Evolutionary conservation across 2,113 vertebrate species (phyloP), one percentile per base, ranked within the genome.

Genomic region (Gymnogyps californianus): DNA sequence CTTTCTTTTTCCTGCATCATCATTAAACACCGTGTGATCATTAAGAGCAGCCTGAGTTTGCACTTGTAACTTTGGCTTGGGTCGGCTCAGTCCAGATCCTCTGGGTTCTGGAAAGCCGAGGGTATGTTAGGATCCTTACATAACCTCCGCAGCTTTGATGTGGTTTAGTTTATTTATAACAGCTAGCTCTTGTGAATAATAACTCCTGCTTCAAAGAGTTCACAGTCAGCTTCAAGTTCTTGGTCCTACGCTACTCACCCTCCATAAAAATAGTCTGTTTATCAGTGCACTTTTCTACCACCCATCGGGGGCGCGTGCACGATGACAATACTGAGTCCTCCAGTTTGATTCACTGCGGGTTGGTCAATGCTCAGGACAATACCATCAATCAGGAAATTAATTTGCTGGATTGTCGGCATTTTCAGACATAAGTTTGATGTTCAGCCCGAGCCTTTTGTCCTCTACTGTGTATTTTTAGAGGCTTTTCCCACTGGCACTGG

Each of bases 101-200:
- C 55, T 58, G 80, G 49, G 29, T 46, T 89, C 89, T 87, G 82
- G n/a, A 96, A 95, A 93, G 64, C 51, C 72, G 83, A 58, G 67
- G 22, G 31, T 89, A 17, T 52, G 20, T 87, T 86, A 77, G 74
- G 57, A 94, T 79, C 83, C 90, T 97, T 97, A 91, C 49, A 91
- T 93, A 97, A 97, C 86, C 76, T 95, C 89, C 4, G 2, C 40
- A 13, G 71, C 92, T 97, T 97, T 97, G 87, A 96, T 96, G 95
- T 94, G 87, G 85, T 71, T 92, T 87, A 34, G 87, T 96, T 96
- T 98, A 95, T 98, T 98, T 97, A 93, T 94, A 95, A 86, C 91
- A 67, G 67, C 47, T 76, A 70, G 36, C 47, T 89, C 67, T 96
- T 91, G 55, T 76, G 93, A 93, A 95, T 92, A 95, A 91, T 59